Evolutionary conservation across 2,797 vertebrate species (phyloP).

Genomic region (Neosilurus mollespiculum): DNA sequence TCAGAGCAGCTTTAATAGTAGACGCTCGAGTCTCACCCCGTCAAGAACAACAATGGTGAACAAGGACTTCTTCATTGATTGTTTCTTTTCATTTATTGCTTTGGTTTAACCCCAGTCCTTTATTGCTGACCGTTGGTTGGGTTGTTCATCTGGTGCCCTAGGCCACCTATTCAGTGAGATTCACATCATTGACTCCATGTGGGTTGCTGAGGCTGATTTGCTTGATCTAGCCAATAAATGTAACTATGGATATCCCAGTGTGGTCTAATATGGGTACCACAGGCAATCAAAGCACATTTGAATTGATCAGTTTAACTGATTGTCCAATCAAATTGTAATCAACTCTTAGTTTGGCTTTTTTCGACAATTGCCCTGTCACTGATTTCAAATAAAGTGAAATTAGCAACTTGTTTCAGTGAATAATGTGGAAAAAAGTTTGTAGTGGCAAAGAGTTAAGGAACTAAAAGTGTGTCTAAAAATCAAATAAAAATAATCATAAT

Average conservation of each 20-base stretch:
- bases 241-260: conserved; percentile 7
- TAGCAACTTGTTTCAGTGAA: background rate
- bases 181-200: conserved; percentile 33
- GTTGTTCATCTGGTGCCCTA: conserved; percentile 40
- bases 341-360: background rate
- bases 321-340: conserved; percentile 1
- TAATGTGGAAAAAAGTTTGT: background rate
- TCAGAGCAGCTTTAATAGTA: conserved; percentile 61
- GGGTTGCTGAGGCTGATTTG: conserved; percentile 39
- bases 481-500: too few species aligned
- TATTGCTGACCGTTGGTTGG: conserved; percentile 26
- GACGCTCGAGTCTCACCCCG: conserved; percentile 47
- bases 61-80: conserved; percentile 60
- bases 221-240: conserved; percentile 36
- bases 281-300: background rate
- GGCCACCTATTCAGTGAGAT: conserved; percentile 32
- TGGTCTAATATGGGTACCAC: background rate
- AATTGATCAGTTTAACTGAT: conserved; percentile 1
- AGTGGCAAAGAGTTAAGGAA: background rate
- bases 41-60: conserved; percentile 55
- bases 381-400: background rate
- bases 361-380: background rate
- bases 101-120: conserved; percentile 36
- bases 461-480: background rate
- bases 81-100: conserved; percentile 37